Evolutionary conservation across 35 echinoderm and acorn worm species (phyloP).

Genomic region (Ptychodera flava): DNA sequence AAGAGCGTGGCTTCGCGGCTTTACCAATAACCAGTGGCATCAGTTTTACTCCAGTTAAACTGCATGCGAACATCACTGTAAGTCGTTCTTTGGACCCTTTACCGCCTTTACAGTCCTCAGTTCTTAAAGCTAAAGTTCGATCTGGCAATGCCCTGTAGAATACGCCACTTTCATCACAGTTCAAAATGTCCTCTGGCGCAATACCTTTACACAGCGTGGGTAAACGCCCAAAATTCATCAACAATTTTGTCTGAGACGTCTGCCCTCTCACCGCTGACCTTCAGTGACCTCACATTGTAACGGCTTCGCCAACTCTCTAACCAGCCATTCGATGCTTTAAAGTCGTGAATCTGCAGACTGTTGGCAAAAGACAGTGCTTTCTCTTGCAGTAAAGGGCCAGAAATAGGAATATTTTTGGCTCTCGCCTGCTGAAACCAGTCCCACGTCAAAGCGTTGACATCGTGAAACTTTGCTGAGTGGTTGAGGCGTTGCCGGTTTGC

Average conservation of each 20-base stretch:
- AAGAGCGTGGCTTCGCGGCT: no score
- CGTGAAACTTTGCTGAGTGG: no score
- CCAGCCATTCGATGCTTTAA: slow-evolving; percentile 11
- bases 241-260: neutral
- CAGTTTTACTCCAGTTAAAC: neutral
- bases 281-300: neutral
- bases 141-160: neutral
- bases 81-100: neutral
- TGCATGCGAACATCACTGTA: slow-evolving; percentile 11
- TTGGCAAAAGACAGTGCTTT: neutral
- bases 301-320: neutral
- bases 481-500: no score
- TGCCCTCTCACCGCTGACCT: neutral
- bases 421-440: no score
- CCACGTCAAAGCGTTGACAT: no score
- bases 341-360: neutral
- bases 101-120: neutral
- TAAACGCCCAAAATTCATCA: neutral
- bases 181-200: slow-evolving; percentile 17
- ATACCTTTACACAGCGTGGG: neutral
- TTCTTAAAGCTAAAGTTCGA: neutral
- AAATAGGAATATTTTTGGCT: no score
- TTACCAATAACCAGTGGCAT: no score
- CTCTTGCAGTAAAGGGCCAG: no score
- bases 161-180: slow-evolving; percentile 1